Evolutionary conservation across 2,797 vertebrate genomes (phyloP), one percentile per base, ranked within the genome.

Genomic region (Gouania willdenowi): DNA sequence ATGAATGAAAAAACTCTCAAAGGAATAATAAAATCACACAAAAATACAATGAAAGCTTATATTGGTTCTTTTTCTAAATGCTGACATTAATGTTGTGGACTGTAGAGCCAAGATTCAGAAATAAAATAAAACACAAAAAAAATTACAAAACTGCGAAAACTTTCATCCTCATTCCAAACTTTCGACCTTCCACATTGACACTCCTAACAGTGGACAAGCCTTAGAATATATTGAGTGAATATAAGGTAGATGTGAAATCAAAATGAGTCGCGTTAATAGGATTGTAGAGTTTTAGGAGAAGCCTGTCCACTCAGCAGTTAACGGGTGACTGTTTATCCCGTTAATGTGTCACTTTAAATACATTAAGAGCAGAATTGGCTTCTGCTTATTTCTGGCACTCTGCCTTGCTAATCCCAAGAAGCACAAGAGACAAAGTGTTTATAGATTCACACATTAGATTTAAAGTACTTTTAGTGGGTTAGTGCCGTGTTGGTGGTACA

Each of bases 301-400:
- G 52, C 68, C 81, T 52, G 69, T 81, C 79, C 77, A 84, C 87
- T 86, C 78, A 64, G 62, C 58, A 71, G 79, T 89, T 86, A 87
- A 89, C 79, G 71, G 79, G 70, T 69, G 61, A 71, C 76, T 87
- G 87, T 90, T 90, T 91, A 91, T 90, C 85, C 84, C 51, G 77
- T 87, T 90, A 90, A 90, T 90, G 85, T 87, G 83, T 83, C 89
- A 87, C 85, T 88, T 89, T 89, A 84, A 89, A 88, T 85, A 88
- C 82, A 91, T 90, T 90, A 89, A 55, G 51, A 79, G 72, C 47
- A 89, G 55, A 47, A 79, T 72, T 43, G 66, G 52, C 31, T 44
- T 26, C 46, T 58, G 33, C 24, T 65, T n/a, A 78, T 75, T 54
- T 44, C 59, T 87, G 89, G 87, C 88, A 32, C 46, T 26, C n/a